Evolutionary conservation across 1,140 invertebrate genomes (phyloP), one percentile per base, ranked within the genome.

Genomic region (Plectrocnemia conspersa): DNA sequence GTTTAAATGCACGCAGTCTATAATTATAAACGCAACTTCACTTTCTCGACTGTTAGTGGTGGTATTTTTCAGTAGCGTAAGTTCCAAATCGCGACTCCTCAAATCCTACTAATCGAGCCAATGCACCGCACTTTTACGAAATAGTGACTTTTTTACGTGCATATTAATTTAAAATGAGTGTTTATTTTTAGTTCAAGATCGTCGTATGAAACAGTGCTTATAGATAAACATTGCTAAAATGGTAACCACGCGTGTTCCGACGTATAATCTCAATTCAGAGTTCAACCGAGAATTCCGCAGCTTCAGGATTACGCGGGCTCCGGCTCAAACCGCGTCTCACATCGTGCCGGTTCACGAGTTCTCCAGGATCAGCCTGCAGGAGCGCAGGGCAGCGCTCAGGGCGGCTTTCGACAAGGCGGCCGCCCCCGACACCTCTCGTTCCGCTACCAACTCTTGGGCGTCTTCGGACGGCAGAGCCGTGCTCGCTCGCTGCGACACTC

Each of bases 201-300:
- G n/a, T n/a, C n/a, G n/a, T n/a, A n/a, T n/a, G n/a, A n/a, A n/a
- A n/a, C n/a, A n/a, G n/a, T n/a, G n/a, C n/a, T n/a, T n/a, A n/a
- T n/a, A n/a, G 27, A 29, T 9, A 18, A 7, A 40, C 7, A 5
- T 48, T n/a, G 22, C 5, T 21, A 40, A 32, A 7, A 76, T 76
- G 74, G 74, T 76, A 66, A 76, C 74, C 66, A 74, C 74, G 67
- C 74, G 74, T 65, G 74, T 76, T 69, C 74, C 74, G 54, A 72
- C 72, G 65, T 76, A 76, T 72, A 73, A 73, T 68, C 64, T 76
- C 38, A 76, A 74, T 70, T 71, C 70, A 64, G 74, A 76, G 67
- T 76, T 76, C 69, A 75, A 76, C 70, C 70, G 74, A 64, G 74
- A 76, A 70, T 76, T 76, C 65, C 71, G 74, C 69, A 76, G 74